Conservation (phyloP, 2,797 vertebrate species). For the Helicolenus hilgendorfi region DNA sequence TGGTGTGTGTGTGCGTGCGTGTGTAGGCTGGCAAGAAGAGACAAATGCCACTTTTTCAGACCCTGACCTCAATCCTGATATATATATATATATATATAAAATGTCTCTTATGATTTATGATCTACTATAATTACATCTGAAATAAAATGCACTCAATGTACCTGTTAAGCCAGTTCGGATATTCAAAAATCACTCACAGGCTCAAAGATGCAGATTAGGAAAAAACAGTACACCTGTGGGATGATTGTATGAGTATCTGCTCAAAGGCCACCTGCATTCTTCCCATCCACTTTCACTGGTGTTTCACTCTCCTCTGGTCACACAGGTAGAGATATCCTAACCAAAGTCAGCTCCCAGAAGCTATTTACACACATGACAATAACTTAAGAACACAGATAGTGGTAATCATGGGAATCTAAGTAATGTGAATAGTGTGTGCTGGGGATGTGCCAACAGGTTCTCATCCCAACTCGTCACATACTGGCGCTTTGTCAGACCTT, state of each 20-base stretch:
- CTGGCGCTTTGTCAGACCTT: too few species aligned
- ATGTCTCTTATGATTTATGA: slow-evolving; percentile 14
- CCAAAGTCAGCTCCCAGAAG: background rate
- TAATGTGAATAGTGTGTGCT: background rate
- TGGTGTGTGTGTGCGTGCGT: background rate
- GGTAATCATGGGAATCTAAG: background rate
- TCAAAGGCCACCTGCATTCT: background rate
- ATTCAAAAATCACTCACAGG: background rate
- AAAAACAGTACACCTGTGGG: background rate
- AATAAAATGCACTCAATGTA: background rate
- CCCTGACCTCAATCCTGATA: background rate
- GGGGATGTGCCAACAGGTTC: background rate
- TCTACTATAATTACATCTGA: slow-evolving; percentile 2
- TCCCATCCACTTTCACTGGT: background rate
- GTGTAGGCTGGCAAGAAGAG: background rate
- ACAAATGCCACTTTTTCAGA: background rate
- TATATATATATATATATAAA: background rate
- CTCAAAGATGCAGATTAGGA: background rate
- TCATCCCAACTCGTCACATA: too few species aligned
- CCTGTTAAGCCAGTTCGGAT: too few species aligned
- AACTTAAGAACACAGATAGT: background rate
- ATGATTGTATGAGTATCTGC: background rate
- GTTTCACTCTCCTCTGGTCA: background rate
- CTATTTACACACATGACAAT: background rate
- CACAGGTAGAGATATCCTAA: background rate